Conservation (phyloP, 2,113 vertebrate species). For the Pelusios castaneus region DNA sequence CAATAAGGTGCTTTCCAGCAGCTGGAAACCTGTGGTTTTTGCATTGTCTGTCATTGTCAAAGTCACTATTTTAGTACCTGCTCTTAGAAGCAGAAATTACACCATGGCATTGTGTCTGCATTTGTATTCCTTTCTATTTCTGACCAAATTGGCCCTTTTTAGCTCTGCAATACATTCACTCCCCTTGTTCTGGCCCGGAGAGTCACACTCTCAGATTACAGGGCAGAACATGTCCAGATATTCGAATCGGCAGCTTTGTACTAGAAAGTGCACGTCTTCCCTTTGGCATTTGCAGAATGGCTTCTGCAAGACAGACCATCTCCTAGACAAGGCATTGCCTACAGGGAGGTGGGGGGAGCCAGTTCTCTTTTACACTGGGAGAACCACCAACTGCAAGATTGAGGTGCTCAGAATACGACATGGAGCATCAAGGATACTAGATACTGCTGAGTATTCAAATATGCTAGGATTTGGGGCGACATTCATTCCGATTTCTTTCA, state of each 20-base stretch:
- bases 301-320: background rate
- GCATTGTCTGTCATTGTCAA: constrained; percentile 31
- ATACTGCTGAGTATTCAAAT: background rate
- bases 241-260: background rate
- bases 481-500: background rate
- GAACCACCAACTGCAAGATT: background rate
- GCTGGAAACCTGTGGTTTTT: constrained; percentile 5
- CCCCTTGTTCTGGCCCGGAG: background rate
- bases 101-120: background rate
- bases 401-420: background rate
- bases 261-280: background rate
- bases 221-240: background rate
- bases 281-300: background rate
- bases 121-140: constrained; percentile 52
- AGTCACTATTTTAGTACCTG: background rate
- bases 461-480: background rate
- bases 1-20: background rate
- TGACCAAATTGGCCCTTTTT: constrained; percentile 21
- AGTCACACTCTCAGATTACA: background rate
- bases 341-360: background rate
- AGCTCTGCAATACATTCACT: background rate
- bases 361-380: background rate
- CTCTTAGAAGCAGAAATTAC: constrained; percentile 38
- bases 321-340: background rate
- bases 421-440: background rate